Evolutionary conservation across 2,888 invertebrate species (phyloP).

Genomic region (Listrodromus nycthemerus): DNA sequence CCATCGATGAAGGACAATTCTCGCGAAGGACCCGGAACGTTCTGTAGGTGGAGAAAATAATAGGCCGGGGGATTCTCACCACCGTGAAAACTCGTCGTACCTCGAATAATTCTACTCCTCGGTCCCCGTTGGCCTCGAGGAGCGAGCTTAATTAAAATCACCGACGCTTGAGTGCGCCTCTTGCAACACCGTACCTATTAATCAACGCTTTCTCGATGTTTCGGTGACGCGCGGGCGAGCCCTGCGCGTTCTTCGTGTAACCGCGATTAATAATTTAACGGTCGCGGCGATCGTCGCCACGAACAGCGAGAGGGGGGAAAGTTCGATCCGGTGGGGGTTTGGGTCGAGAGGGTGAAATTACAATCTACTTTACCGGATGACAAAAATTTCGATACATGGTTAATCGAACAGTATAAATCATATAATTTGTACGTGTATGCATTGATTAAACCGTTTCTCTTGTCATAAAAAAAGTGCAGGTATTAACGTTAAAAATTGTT

Average conservation of each 20-base stretch:
- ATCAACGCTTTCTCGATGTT: conserved; percentile 78
- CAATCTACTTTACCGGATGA: conserved; percentile 20
- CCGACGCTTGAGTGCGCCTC: conserved; percentile 70
- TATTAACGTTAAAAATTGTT: not conserved
- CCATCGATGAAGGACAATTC: conserved; percentile 42
- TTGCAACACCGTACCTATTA: conserved; percentile 73
- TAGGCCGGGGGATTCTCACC: conserved; percentile 39
- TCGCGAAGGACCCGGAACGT: conserved; percentile 37
- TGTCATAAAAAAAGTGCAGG: not conserved
- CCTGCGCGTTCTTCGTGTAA: conserved; percentile 62
- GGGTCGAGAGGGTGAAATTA: not conserved
- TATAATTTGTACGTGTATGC: not conserved
- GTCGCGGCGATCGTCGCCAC: conserved; percentile 61
- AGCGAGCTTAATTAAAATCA: conserved; percentile 79
- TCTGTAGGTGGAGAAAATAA: conserved; percentile 28
- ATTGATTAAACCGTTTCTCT: not conserved
- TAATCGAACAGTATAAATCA: not conserved
- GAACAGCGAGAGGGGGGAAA: conserved; percentile 11
- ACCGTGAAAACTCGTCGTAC: conserved; percentile 51
- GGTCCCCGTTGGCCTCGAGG: conserved; percentile 56
- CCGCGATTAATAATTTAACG: conserved; percentile 78
- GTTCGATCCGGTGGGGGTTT: not conserved
- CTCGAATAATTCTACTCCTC: conserved; percentile 60
- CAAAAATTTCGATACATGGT: not conserved
- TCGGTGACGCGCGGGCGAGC: conserved; percentile 61